phyloP scores from a whole-genome alignment of 2,797 vertebrate species.

The Prionace glauca region DNA sequence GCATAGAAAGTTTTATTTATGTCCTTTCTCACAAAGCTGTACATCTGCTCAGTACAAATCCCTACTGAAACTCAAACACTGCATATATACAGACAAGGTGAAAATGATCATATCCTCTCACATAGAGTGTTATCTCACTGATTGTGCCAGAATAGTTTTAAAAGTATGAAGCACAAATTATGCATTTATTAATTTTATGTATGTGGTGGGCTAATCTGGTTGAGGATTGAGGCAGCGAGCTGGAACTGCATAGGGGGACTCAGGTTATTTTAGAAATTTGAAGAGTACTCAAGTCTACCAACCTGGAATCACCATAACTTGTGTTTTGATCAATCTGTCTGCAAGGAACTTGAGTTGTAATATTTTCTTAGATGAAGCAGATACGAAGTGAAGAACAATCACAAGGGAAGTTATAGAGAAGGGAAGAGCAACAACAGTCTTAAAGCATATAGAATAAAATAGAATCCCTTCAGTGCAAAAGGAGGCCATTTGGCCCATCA shows the following conservation, averaged over 20 bases:
- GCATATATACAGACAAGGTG: not conserved
- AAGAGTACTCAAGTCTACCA: not conserved
- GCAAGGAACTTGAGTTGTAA: not conserved
- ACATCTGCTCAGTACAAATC: not conserved
- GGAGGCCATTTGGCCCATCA: too few relatives aligned
- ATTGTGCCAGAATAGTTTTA: not conserved
- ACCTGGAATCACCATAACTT: not conserved
- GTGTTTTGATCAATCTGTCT: not conserved
- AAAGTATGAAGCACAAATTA: not conserved
- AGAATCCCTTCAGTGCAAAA: too few relatives aligned
- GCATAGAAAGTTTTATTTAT: not conserved
- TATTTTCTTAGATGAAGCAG: not conserved
- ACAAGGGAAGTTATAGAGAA: not conserved
- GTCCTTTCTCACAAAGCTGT: not conserved
- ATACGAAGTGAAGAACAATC: not conserved
- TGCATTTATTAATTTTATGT: conserved; percentile 12
- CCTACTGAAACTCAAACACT: not conserved
- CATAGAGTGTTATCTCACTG: not conserved
- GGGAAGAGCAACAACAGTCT: not conserved
- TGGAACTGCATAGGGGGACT: too few relatives aligned
- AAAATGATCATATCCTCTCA: not conserved
- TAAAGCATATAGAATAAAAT: not conserved
- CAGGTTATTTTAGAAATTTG: not conserved
- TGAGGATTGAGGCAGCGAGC: not conserved
- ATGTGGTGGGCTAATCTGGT: not conserved